Evolutionary conservation across 1,140 invertebrate genomes (phyloP), one percentile per base, ranked within the genome.

Genomic region (Ruditapes philippinarum): DNA sequence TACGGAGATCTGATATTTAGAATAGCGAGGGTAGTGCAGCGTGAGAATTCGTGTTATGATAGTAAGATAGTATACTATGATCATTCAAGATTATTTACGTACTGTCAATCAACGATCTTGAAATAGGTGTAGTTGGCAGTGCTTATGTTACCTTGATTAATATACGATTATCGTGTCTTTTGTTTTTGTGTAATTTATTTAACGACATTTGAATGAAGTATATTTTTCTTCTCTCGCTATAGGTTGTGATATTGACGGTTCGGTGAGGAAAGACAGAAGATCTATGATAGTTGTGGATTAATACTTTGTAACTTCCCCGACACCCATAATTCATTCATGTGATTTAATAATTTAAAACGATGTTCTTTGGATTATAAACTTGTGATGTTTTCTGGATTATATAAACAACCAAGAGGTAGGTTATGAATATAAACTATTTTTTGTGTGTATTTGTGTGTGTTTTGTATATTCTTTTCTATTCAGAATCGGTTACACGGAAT

Each of bases 331-430:
- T 38, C 33, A 38, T 70, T 38, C 33, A 38, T 36, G 49, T 31
- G 31, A 74, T 25, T 73, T 36, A 51, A 51, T 25, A 22, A 54
- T 51, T 49, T 51, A n/a, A n/a, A n/a, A 78, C 36, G 45, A 78
- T 78, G 74, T 51, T 78, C 42, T 12, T 25, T 54, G 74, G 74
- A 78, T 78, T 78, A 78, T 78, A 78, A 78, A 78, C 28, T n/a
- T 51, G 28, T 54, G 4, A 78, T 78, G 74, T 51, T 54, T 78
- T 19, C 40, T 54, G 74, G 74, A 78, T 78, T 78, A 57, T 54
- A 14, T 51, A n/a, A 54, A 51, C 42, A 54, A 31, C 5, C 4
- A 7, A 74, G 17, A 51, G 74, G 74, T 78, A 78, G 7, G 74
- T 57, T 1, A 7, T 78, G 33, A 57, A 74, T 40, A 70, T n/a